phyloP scores from a whole-genome alignment of 2,113 vertebrate genomes.

The Parus major region DNA sequence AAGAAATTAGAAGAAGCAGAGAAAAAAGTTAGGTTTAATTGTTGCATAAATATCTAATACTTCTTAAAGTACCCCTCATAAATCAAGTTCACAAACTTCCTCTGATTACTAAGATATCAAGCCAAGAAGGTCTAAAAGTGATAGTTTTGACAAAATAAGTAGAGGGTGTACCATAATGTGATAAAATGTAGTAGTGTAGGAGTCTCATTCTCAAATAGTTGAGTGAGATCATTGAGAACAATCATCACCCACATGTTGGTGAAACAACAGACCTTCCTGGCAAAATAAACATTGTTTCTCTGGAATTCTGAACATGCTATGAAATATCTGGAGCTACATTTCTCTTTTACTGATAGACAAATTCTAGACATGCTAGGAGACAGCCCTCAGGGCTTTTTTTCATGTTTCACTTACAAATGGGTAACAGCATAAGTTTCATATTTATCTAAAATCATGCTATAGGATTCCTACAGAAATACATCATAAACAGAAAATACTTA shows the following conservation, averaged over 20 bases:
- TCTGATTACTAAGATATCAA: neutral
- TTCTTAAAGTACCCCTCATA: neutral
- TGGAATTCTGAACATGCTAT: neutral
- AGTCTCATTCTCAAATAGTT: neutral
- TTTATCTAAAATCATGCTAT: constrained; percentile 9
- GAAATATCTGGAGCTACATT: neutral
- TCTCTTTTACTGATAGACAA: neutral
- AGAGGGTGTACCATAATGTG: neutral
- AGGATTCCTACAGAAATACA: neutral
- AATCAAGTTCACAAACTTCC: neutral
- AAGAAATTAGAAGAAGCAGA: neutral
- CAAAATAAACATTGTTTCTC: constrained; percentile 1
- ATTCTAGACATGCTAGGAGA: neutral
- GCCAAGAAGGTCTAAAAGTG: neutral
- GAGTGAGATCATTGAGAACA: neutral
- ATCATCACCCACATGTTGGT: neutral
- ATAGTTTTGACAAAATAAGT: neutral
- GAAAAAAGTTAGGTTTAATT: neutral
- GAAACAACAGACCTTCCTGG: neutral
- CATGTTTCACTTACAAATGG: constrained; percentile 6
- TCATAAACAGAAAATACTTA: neutral
- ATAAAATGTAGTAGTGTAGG: neutral
- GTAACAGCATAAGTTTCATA: neutral
- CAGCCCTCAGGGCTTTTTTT: neutral
- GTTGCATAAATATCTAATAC: neutral